phyloP scores from a whole-genome alignment of 2,888 invertebrate species.

The Drosophila mercatorum region DNA sequence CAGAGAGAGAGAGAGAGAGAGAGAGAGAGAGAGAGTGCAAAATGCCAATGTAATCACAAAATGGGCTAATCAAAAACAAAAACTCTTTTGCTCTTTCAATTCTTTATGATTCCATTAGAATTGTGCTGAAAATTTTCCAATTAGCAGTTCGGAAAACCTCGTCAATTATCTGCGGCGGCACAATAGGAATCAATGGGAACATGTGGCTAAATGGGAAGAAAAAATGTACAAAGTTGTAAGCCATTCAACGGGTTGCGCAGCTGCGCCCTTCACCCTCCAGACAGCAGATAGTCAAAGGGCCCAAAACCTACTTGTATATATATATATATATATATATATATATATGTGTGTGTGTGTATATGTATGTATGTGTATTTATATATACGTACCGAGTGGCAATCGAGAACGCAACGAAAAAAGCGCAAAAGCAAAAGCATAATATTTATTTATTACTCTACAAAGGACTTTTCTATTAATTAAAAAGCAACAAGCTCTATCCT shows the following conservation, averaged over 20 bases:
- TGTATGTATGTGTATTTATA: background rate
- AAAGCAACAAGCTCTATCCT: slow-evolving; percentile 80
- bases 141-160: slow-evolving; percentile 53
- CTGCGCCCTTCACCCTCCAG: background rate
- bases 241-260: slow-evolving; percentile 5
- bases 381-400: slow-evolving; percentile 43
- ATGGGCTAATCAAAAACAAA: slow-evolving; percentile 21
- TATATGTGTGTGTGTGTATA: background rate
- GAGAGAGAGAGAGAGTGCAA: background rate
- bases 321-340: background rate
- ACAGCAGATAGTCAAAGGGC: slow-evolving; percentile 37
- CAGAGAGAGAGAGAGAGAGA: background rate
- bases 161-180: slow-evolving; percentile 25
- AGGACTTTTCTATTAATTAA: slow-evolving; percentile 84
- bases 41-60: slow-evolving; percentile 56
- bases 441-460: slow-evolving; percentile 84
- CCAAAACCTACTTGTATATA: slow-evolving; percentile 5
- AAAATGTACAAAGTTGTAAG: slow-evolving; percentile 9
- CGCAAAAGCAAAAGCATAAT: slow-evolving; percentile 82
- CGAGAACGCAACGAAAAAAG: slow-evolving; percentile 61
- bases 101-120: slow-evolving; percentile 31
- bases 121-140: slow-evolving; percentile 49
- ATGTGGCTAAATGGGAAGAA: slow-evolving; percentile 14
- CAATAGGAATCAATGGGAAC: slow-evolving; percentile 14
- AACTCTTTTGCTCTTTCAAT: background rate